Evolutionary conservation across 2,113 vertebrate genomes (phyloP).

Genomic region (Sander lucioperca): DNA sequence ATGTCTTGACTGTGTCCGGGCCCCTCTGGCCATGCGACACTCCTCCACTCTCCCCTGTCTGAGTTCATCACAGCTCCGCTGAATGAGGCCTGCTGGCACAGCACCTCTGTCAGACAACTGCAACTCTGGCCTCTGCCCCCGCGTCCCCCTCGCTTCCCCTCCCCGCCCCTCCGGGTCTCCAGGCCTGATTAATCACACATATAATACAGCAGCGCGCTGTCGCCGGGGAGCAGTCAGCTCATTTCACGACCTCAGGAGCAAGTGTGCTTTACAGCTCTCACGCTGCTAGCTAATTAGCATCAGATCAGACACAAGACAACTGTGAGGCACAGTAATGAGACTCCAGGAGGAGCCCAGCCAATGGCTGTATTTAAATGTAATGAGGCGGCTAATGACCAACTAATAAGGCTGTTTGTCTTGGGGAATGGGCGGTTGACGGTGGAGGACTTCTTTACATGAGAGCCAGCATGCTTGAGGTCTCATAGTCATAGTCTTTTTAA

Average conservation of each 20-base stretch:
- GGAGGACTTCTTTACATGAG: constrained; percentile 46
- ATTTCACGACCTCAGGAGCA: constrained; percentile 72
- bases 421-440: constrained; percentile 27
- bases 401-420: constrained; percentile 79
- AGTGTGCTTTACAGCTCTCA: constrained; percentile 75
- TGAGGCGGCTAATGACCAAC: constrained; percentile 80
- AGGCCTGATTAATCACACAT: constrained; percentile 82
- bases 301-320: constrained; percentile 75
- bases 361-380: constrained; percentile 77
- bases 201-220: constrained; percentile 67
- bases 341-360: constrained; percentile 65
- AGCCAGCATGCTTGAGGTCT: not conserved
- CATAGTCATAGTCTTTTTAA: not conserved
- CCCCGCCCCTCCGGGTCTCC: constrained; percentile 43
- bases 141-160: constrained; percentile 15
- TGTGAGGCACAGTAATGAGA: constrained; percentile 68
- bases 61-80: constrained; percentile 77
- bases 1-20: constrained; percentile 84
- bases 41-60: constrained; percentile 80
- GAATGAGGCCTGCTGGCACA: constrained; percentile 85
- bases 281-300: constrained; percentile 78
- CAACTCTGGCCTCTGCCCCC: constrained; percentile 69
- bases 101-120: constrained; percentile 83
- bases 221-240: constrained; percentile 70
- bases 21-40: constrained; percentile 73